Base-by-base conservation (phyloP, 2,888 invertebrate genomes). In the Malacosoma neustria region DNA sequence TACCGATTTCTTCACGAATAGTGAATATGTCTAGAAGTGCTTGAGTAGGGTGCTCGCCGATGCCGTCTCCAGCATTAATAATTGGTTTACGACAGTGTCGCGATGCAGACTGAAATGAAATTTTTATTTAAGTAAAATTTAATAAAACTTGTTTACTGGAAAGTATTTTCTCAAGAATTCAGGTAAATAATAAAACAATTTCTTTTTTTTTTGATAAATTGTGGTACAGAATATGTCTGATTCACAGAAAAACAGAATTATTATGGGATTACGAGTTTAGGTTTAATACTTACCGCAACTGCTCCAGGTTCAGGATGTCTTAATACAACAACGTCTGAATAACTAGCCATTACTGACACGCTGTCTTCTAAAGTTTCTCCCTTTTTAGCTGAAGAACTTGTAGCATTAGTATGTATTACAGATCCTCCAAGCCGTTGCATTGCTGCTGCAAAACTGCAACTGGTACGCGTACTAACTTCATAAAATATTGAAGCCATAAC, bases 31-130 rank as follows among this genome's bases (percentile, higher is more conserved):
- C 99, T 6, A 99, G 86, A 9, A 99, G 84, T 0, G 99, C 99
- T 86, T 99, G 99, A 0, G 98, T 98, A 0, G 99, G 99, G 77
- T 98, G 98, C 69, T 98, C 98, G 0, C 98, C 98, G 1, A 95
- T 89, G 5, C 99, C 99, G 79, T 99, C 99, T 1, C 99, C 99
- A 7, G 98, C 99, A 82, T 99, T 99, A 36, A 99, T 92, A n/a
- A 99, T 80, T 0, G 98, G 97, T 62, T 95, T 97, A 1, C 94
- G 89, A 51, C 93, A 93, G 41, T 92, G 91, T 11, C 91, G 88
- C 0, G 97, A 92, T 1, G 95, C 97, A 56, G 90, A 89, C 95
- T 96, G 62, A 62, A 67, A 60, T 36, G 29, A 38, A 38, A n/a
- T n/a, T n/a, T n/a, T n/a, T n/a, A n/a, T n/a, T n/a, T n/a, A n/a